phyloP scores from a whole-genome alignment of 2,113 vertebrate genomes.

The Sinocyclocheilus anshuiensis region DNA sequence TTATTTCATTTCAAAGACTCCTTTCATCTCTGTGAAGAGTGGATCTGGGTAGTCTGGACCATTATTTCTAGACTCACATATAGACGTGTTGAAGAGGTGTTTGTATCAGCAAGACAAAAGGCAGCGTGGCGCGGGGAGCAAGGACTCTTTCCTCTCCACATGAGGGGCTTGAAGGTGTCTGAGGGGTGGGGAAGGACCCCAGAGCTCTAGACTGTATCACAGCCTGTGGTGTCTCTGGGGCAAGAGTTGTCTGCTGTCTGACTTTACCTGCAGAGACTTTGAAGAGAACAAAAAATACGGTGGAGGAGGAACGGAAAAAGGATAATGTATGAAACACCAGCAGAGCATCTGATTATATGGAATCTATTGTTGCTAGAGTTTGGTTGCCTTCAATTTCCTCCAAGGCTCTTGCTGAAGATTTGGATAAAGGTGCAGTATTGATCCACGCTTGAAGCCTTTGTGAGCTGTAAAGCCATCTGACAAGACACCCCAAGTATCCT shows the following conservation, averaged over 20 bases:
- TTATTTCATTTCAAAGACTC: constrained; percentile 52
- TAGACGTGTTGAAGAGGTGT: constrained; percentile 40
- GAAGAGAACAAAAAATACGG: constrained; percentile 15
- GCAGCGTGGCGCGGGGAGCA: neutral
- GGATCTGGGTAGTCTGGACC: constrained; percentile 34
- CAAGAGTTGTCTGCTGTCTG: constrained; percentile 2
- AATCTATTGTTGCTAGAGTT: neutral
- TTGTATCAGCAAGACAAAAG: constrained; percentile 50
- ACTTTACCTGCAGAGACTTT: constrained; percentile 40
- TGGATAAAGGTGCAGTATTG: constrained; percentile 25
- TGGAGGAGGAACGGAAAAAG: constrained; percentile 9
- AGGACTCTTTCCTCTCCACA: constrained; percentile 38
- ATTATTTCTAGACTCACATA: constrained; percentile 3
- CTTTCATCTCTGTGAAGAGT: constrained; percentile 46
- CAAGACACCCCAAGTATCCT: neutral
- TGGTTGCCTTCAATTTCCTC: constrained; percentile 34
- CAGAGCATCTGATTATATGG: constrained; percentile 10
- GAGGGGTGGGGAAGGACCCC: constrained; percentile 15
- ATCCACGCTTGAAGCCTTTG: constrained; percentile 29
- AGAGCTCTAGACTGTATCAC: constrained; percentile 26
- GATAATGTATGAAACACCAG: constrained; percentile 37
- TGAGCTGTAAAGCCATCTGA: neutral
- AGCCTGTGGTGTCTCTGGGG: constrained; percentile 22
- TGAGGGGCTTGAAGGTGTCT: constrained; percentile 35
- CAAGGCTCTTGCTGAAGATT: neutral